Percentiles rank a stretch among this genome's conserved stretches.
Evolutionary conservation across 2,888 invertebrate genomes (phyloP).

Genomic region (Idaea dimidiata): DNA sequence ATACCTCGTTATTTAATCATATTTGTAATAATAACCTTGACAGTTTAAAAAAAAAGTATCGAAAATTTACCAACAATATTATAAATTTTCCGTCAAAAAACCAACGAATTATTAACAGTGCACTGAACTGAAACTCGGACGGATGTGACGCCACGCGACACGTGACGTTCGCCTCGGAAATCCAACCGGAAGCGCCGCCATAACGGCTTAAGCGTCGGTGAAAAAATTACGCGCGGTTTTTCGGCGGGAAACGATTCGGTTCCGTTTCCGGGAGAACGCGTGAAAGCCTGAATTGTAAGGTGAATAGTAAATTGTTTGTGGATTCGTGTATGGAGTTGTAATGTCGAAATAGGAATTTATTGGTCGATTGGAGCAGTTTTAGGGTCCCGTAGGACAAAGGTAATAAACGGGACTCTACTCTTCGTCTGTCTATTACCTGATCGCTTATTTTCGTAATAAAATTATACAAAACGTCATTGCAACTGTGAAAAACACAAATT

Average conservation of each 20-base stretch:
- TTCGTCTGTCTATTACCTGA: no score
- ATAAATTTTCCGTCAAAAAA: conserved; percentile 3
- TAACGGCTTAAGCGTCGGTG: conserved; percentile 65
- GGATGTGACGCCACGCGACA: conserved; percentile 45
- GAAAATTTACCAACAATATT: neutral
- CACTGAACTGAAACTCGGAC: conserved; percentile 9
- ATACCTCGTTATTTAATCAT: no score
- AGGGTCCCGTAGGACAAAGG: no score
- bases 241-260: conserved; percentile 64
- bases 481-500: no score
- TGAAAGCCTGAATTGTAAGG: conserved; percentile 30
- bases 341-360: no score
- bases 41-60: no score
- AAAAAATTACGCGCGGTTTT: conserved; percentile 71
- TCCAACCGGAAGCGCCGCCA: conserved; percentile 63
- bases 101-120: neutral
- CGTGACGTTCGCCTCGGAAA: conserved; percentile 58
- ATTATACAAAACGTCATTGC: no score
- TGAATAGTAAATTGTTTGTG: conserved; percentile 39
- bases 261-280: conserved; percentile 50
- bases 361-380: no score
- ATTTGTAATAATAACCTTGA: no score
- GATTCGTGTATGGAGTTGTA: conserved; percentile 17
- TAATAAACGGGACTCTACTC: no score
- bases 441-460: no score